Evolutionary conservation across 2,797 vertebrate genomes (phyloP).

Genomic region (Melopsittacus undulatus): DNA sequence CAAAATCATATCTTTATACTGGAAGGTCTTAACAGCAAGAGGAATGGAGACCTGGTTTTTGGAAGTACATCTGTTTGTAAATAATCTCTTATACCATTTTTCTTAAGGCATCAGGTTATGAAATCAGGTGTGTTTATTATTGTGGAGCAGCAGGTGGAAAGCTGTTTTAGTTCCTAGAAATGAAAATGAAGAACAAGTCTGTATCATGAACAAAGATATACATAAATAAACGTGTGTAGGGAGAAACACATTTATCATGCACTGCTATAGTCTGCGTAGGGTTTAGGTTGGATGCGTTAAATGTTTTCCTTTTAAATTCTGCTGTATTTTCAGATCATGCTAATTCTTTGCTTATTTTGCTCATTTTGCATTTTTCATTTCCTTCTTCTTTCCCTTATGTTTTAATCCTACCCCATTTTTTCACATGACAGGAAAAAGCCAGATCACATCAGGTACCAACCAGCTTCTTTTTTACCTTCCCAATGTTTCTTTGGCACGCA

Average conservation of each 20-base stretch:
- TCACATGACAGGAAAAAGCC: constrained; percentile 87
- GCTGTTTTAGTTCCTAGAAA: background rate
- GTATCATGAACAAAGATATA: background rate
- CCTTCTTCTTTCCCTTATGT: constrained; percentile 80
- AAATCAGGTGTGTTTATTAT: background rate
- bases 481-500: constrained; percentile 76
- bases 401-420: constrained; percentile 85
- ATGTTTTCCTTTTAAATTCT: constrained; percentile 71
- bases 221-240: background rate
- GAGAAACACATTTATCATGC: background rate
- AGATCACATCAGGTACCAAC: constrained; percentile 85
- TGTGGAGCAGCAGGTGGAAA: background rate
- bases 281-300: constrained; percentile 43
- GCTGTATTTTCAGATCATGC: constrained; percentile 76
- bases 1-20: background rate
- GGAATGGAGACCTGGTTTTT: background rate
- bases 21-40: background rate
- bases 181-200: background rate
- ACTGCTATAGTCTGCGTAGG: background rate
- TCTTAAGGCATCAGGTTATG: background rate
- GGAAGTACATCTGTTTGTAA: background rate
- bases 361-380: constrained; percentile 79
- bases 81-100: background rate
- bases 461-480: constrained; percentile 76
- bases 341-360: constrained; percentile 80